Conservation (phyloP, 2,797 vertebrate species). For the Takifugu ocellatus region DNA sequence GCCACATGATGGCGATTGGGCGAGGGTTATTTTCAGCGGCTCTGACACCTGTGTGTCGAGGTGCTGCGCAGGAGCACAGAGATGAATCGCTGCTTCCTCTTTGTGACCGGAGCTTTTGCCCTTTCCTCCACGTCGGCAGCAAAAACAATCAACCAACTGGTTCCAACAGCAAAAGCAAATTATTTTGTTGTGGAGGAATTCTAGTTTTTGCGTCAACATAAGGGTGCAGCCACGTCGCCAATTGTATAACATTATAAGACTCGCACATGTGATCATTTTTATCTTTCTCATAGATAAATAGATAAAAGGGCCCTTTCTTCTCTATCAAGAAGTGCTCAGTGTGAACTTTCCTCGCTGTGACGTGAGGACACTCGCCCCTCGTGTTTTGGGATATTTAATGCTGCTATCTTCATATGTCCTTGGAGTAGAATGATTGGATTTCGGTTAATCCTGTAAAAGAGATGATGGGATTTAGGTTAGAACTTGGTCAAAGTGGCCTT, state of each 20-base stretch:
- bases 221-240: too few species aligned
- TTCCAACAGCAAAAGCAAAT: background rate
- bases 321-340: conserved; percentile 18
- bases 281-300: too few species aligned
- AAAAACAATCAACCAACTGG: background rate
- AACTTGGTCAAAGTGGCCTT: conserved; percentile 22
- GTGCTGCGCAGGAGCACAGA: conserved; percentile 33
- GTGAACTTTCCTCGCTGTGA: conserved; percentile 22
- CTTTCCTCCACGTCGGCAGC: conserved; percentile 23
- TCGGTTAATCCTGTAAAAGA: conserved; percentile 37
- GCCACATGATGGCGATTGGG: conserved; percentile 42
- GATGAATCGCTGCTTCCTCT: conserved; percentile 31
- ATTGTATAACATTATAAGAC: too few species aligned
- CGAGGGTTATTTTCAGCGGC: conserved; percentile 54
- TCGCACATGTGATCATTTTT: too few species aligned
- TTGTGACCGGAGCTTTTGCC: conserved; percentile 17
- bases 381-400: conserved; percentile 18
- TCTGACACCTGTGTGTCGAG: conserved; percentile 59
- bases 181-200: too few species aligned
- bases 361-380: background rate
- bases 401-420: conserved; percentile 24
- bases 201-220: background rate
- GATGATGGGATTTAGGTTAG: conserved; percentile 38
- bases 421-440: conserved; percentile 42
- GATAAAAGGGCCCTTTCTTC: too few species aligned